Base-by-base conservation (phyloP, 2,113 vertebrate genomes). In the Eudyptes chrysolophus region DNA sequence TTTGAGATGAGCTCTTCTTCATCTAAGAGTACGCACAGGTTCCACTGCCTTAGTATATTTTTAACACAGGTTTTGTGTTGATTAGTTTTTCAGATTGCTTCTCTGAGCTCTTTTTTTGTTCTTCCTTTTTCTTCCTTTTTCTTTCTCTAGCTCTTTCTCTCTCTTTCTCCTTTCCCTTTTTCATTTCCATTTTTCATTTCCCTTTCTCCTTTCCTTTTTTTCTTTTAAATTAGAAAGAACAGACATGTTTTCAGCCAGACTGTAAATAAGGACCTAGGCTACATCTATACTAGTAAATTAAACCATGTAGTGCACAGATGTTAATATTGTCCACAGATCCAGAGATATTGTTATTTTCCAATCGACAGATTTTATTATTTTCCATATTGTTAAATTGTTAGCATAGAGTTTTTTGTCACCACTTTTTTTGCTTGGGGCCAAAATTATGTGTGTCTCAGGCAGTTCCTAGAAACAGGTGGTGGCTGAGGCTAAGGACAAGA, bases 11-110 rank as follows among this genome's bases (percentile, higher is more conserved):
- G 17, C 15, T 77, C 7, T 58, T 84, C n/a, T 84, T 85, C 26
- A 42, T 57, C 38, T 51, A 29, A 76, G 16, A 58, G 6, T 38
- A 38, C 0, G 0, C 30, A 57, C 20, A 62, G 7, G 20, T 74
- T 86, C 61, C 25, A 52, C 40, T 75, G 16, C 18, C 34, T 21
- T 46, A 44, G 24, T 58, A 24, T 49, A 51, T 30, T 64, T 75
- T 85, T 70, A 57, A 62, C 16, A 32, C 5, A 61, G 26, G 32
- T 57, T 79, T 83, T 80, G 10, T 89, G n/a, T 68, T 76, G 34
- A 61, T 87, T 71, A 32, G 25, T 38, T 57, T 83, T 86, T 89
- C 48, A 75, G 9, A n/a, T 80, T 75, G 8, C 14, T 76, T 78
- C 24, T 87, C 44, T 60, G 21, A 78, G 16, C 4, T 74, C 5